Percentiles rank a stretch among this genome's conserved stretches.
Conservation (phyloP, 2,797 vertebrate genomes). For the Myiotriccus ornatus region DNA sequence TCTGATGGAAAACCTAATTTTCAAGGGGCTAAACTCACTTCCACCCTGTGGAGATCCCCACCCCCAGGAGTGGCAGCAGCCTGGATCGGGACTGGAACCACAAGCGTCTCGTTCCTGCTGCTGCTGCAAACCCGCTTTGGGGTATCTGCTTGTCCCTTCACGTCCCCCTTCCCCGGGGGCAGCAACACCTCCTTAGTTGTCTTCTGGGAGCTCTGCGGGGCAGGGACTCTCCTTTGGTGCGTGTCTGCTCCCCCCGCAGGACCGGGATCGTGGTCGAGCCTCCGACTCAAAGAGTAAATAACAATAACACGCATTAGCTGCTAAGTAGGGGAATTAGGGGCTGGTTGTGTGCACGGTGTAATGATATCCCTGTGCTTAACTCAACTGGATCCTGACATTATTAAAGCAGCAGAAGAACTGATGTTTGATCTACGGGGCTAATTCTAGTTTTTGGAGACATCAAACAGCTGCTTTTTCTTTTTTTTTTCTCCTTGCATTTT, state of each 20-base stretch:
- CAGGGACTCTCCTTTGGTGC: neutral
- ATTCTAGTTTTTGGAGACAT: slow-evolving; percentile 69
- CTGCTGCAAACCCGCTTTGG: neutral
- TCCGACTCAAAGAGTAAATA: slow-evolving; percentile 34
- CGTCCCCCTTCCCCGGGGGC: neutral
- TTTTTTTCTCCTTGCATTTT: neutral
- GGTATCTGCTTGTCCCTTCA: slow-evolving; percentile 22
- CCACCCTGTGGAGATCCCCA: neutral
- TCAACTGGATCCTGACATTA: slow-evolving; percentile 59
- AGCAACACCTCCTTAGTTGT: slow-evolving; percentile 20
- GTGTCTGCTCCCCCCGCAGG: neutral
- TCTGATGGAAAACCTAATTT: neutral
- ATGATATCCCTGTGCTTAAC: slow-evolving; percentile 34
- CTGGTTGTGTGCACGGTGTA: neutral
- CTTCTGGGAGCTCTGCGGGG: neutral
- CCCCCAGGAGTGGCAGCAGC: neutral
- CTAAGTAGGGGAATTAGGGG: slow-evolving; percentile 54
- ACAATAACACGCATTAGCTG: slow-evolving; percentile 50
- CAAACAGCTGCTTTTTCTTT: slow-evolving; percentile 57
- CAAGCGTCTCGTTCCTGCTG: neutral
- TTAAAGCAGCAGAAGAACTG: slow-evolving; percentile 25
- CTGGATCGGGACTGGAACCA: neutral
- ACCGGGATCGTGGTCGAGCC: neutral
- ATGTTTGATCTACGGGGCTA: slow-evolving; percentile 60
- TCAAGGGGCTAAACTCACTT: neutral